Evolutionary conservation across 1,140 invertebrate species (phyloP), one percentile per base, ranked within the genome.

Genomic region (Triops longicaudatus): DNA sequence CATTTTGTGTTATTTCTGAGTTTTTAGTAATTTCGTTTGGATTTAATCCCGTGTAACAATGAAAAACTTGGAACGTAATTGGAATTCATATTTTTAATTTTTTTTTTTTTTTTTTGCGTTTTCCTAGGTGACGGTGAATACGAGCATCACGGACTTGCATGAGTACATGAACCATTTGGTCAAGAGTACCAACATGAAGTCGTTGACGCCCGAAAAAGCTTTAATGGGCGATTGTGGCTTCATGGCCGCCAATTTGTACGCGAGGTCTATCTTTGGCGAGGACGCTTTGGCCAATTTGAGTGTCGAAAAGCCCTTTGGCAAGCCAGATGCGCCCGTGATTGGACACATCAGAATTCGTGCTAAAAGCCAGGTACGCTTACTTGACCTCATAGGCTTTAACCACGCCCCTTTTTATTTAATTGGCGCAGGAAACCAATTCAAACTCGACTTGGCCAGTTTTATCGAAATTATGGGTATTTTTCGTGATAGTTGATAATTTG

Each of bases 201-300:
- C 97, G 85, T 88, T 99, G 17, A 99, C 98, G 9, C 96, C 97
- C 0, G 95, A 95, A 83, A 95, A 96, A 91, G 96, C 96, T 26
- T 84, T 98, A 43, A 92, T 91, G 10, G 97, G 97, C 0, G 94
- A 98, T 81, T 99, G 97, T 85, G 96, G 97, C 17, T 99, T 99
- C 85, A 96, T 99, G 93, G 97, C 97, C 44, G 98, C 97, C 43
- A 99, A 99, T 83, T 91, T 99, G 88, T 99, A 99, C 86, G 97
- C 98, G 44, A 92, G 96, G 82, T 98, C 97, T 2, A 99, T 99
- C 82, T 99, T 99, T 86, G 98, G 98, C 3, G 98, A 99, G 86
- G 97, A 99, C 85, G 97, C 97, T 2, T 85, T 99, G 78, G 98
- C 97, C 73, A 99, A 99, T 89, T 88, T 99, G 79, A 98, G 95